Conservation (phyloP, 2,113 vertebrate genomes). For the Trochalopteron elliotii region DNA sequence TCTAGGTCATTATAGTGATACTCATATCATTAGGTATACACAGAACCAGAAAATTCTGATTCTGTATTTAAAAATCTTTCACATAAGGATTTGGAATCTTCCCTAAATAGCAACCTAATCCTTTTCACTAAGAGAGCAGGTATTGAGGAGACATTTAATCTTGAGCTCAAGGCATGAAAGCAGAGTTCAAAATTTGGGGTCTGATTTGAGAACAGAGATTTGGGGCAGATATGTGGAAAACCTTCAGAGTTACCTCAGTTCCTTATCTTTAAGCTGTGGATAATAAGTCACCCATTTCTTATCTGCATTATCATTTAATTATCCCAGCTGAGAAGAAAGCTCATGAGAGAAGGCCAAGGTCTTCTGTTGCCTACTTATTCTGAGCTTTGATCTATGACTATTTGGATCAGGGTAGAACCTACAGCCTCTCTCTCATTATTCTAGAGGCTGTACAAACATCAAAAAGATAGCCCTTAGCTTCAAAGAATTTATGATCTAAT, state of each 20-base stretch:
- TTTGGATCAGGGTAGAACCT: not conserved
- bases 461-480: not conserved
- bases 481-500: constrained; percentile 6
- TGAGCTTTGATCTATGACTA: not conserved
- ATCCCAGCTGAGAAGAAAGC: not conserved
- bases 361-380: not conserved
- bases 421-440: not conserved
- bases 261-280: not conserved
- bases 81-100: not conserved
- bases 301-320: not conserved
- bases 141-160: not conserved
- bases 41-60: not conserved
- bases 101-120: not conserved
- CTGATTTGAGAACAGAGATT: not conserved
- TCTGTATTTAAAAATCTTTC: not conserved
- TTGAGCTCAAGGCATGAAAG: not conserved
- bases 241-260: not conserved
- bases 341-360: not conserved
- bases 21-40: not conserved
- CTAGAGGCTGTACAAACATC: not conserved
- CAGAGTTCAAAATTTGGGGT: not conserved
- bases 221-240: not conserved
- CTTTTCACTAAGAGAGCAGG: not conserved
- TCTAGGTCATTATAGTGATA: not conserved
- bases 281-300: not conserved